Base-by-base conservation (phyloP, 2,113 vertebrate genomes). In the Scatophagus argus region DNA sequence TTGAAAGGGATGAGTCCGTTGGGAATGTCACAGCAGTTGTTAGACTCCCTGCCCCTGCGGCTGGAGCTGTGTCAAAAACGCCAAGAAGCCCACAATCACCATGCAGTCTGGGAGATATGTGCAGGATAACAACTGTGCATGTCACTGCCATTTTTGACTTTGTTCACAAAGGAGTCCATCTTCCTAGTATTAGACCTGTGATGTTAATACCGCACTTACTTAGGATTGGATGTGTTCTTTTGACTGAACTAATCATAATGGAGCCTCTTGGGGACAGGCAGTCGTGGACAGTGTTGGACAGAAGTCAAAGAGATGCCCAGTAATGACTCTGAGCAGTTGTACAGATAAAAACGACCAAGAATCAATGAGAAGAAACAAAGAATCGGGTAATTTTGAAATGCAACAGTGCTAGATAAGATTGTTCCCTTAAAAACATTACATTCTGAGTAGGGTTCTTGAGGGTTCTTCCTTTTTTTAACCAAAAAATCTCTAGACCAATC, bases 1-100 rank as follows among this genome's bases (percentile, higher is more conserved):
- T 89, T 84, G 74, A 86, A 83, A 88, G 82, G 77, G 77, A 86
- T 84, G 89, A 85, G 90, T 85, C 88, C 34, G 47, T 62, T 87
- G 88, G 91, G 92, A 91, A 92, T 88, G 81, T 82, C 87, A 41
- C 77, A 89, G 89, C 91, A 91, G 91, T 92, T 93, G 88, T 91
- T 90, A 39, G 80, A 63, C 74, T 84, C 64, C 67, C 74, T 79
- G 85, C 73, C 87, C 72, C 81, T 78, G 60, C 61, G 73, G 67
- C 88, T 80, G 83, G 89, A 90, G 70, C 83, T 19, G 69, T 75
- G 89, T 92, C 88, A 88, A 84, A 82, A 85, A 66, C 67, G 68
- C 68, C 78, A 51, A 75, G 83, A 87, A 72, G 77, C 75, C 71
- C 80, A 81, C 81, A 87, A 75, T 87, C 38, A 39, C 47, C 1